These are phyloP conservation scores for Disparrhopalites patrizii DNA, from an alignment of 2,888 invertebrate species.

Conservation along the genomic window DNA sequence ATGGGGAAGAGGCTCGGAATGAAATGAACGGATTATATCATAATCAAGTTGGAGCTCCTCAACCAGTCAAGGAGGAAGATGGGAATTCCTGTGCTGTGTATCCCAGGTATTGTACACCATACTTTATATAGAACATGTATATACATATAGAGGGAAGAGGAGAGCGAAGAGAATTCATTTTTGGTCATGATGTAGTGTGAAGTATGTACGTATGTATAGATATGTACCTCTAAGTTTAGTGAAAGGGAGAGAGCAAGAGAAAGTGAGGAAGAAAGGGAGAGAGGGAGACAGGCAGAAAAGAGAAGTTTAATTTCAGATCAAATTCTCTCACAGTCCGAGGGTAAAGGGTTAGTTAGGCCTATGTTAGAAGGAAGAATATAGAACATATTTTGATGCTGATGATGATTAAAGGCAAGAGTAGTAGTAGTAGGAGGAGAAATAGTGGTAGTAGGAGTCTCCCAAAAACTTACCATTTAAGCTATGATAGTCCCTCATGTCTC, in stretches of 20 bases:
- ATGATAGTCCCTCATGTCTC: conserved; percentile 21
- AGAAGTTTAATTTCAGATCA: neutral
- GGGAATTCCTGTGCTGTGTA: conserved; percentile 31
- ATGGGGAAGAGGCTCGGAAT: conserved; percentile 30
- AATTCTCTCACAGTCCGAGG: neutral
- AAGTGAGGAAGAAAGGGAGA: neutral
- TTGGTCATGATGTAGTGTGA: neutral
- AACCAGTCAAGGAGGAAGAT: conserved; percentile 29
- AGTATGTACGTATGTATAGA: neutral
- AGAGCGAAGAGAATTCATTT: neutral
- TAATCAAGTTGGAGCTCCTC: conserved; percentile 28
- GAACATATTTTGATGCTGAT: conserved; percentile 4
- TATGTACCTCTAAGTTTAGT: too few species aligned
- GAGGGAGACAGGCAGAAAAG: neutral
- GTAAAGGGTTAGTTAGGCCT: neutral
- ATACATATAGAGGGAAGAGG: too few species aligned
- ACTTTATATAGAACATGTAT: too few species aligned
- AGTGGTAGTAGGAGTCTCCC: neutral
- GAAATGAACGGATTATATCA: conserved; percentile 37
- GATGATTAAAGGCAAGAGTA: neutral
- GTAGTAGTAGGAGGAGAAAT: neutral
- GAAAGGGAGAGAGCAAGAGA: neutral
- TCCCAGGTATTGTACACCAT: conserved; percentile 39
- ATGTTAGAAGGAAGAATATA: neutral
- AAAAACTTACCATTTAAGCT: conserved; percentile 13